phyloP scores from a whole-genome alignment of 92 coral and sea anemone species.

The Palythoa caribaeorum region DNA sequence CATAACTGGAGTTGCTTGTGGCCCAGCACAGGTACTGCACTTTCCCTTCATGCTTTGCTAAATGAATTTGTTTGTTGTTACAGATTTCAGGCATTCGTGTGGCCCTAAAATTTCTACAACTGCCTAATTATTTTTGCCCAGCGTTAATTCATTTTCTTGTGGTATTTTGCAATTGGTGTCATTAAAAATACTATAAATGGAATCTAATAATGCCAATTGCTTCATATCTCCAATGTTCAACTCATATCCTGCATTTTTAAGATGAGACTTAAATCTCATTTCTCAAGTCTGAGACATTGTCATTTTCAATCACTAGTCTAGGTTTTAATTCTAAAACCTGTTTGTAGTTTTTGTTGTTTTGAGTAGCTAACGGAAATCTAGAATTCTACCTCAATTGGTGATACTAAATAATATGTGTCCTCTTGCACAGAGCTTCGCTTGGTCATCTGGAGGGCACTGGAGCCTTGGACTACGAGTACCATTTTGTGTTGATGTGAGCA shows the following conservation, averaged over 20 bases:
- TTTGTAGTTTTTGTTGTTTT: background rate
- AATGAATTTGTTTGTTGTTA: background rate
- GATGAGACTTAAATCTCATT: no score
- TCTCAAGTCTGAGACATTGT: no score
- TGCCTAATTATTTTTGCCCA: no score
- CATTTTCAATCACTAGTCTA: background rate
- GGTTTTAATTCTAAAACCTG: background rate
- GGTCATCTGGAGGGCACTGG: conserved; percentile 93
- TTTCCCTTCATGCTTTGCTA: background rate
- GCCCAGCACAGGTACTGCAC: conserved; percentile 94
- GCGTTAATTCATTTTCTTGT: no score
- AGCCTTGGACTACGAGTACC: conserved; percentile 91
- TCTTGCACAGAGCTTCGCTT: conserved; percentile 85
- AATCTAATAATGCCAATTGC: no score
- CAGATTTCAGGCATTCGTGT: no score
- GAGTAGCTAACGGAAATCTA: background rate
- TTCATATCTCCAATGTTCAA: no score
- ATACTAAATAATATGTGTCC: no score
- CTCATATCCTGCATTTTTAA: no score
- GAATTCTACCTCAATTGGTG: no score
- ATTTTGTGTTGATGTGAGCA: conserved; percentile 92
- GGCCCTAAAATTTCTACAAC: background rate
- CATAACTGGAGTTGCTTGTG: conserved; percentile 89
- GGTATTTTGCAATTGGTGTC: no score
- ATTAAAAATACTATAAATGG: no score